Evolutionary conservation across 1,140 invertebrate species (phyloP), one percentile per base, ranked within the genome.

Genomic region (Nixonia krombeini): DNA sequence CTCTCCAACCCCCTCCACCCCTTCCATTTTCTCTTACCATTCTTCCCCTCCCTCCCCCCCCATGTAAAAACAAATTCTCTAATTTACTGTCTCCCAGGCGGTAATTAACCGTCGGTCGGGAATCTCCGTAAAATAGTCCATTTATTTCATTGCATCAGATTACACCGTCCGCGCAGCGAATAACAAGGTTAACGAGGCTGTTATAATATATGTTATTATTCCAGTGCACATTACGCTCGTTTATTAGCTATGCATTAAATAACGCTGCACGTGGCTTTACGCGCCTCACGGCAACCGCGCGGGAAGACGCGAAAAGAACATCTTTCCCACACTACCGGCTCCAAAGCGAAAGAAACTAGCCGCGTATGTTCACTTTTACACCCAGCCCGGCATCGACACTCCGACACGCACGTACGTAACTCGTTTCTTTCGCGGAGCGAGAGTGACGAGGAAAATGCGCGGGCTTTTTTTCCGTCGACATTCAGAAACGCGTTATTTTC

Each of bases 211-310:
- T 35, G 40, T 29, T 16, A 35, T 25, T 42, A 42, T 42, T 9
- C 2, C 16, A 5, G 15, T 10, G 16, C 18, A 21, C 26, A 42
- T 58, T 53, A 49, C 53, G 40, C 41, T 45, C 10, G 61, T 63
- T 63, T 64, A 51, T 64, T 64, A 31, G 29, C 3, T 9, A 64
- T 52, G 61, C 61, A 57, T 64, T 64, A 64, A n/a, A 56, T 57
- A 46, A 51, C 47, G 44, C 47, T 56, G 46, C 51, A 52, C 59
- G 51, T 63, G 51, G 46, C 51, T 64, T 45, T 50, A 45, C 46
- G 38, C 52, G 18, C 52, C 51, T 50, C 46, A 40, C 51, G 51
- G 59, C 29, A 51, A 56, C 53, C 50, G 21, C 37, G 10, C 25
- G 13, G 33, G 57, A n/a, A 41, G 33, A 46, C 26, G 40, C 49